Base-by-base conservation (phyloP, 2,888 invertebrate genomes). In the Mylabris sibirica region DNA sequence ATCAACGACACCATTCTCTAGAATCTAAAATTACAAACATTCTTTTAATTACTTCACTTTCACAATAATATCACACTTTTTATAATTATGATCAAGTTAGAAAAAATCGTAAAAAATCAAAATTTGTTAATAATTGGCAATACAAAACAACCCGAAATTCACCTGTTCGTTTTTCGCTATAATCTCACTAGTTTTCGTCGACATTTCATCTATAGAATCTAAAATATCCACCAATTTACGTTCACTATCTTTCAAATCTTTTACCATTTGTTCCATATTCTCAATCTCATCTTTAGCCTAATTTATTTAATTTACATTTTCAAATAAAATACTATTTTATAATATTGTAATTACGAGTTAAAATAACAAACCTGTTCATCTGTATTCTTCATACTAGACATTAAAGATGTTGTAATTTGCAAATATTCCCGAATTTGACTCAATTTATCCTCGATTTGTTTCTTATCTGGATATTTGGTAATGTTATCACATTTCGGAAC, bases 341-440 rank as follows among this genome's bases (percentile, higher is more conserved):
- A 24, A 17, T 14, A 14, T 3, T 20, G 5, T 2, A 20, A 20
- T 44, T n/a, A n/a, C n/a, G n/a, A n/a, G n/a, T n/a, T 0, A 49
- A 22, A 49, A 49, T 20, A n/a, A 82, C 84, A 84, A 84, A 92
- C 92, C 86, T 91, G 90, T 83, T 92, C 91, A 78, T 90, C 90
- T 38, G 81, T 79, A 12, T 90, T 90, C 76, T 90, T 88, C 86
- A 92, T 89, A 49, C 90, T 90, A 66, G 90, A 90, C 82, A 92
- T 91, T 72, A 92, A 87, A 1, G 90, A 89, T 30, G 90, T 89
- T 5, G 92, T 92, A 44, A 91, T 90, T 78, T 89, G 87, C 71
- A 92, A 91, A 80, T 92, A 92, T 79, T 92, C 92, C 62, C 91
- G 85, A 72, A 93, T 92, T 84, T 92, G 91, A 69, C 89, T 89